phyloP scores from a whole-genome alignment of 2,888 invertebrate species.

The Melanotus villosus region DNA sequence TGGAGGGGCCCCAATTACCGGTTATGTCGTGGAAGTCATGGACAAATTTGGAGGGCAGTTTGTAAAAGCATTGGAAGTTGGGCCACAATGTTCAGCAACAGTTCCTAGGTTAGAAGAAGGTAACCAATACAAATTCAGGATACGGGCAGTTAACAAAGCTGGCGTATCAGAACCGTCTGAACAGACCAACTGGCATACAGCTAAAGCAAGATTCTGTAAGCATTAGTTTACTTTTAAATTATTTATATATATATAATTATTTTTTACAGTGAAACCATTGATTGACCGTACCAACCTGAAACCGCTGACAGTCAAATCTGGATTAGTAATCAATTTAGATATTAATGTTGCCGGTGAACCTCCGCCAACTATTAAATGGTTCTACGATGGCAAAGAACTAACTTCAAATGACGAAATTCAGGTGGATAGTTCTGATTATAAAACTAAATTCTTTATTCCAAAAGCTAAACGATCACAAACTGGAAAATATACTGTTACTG shows the following conservation, averaged over 20 bases:
- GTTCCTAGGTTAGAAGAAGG: slow-evolving; percentile 94
- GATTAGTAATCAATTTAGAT: slow-evolving; percentile 89
- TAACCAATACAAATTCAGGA: slow-evolving; percentile 95
- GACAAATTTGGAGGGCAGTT: slow-evolving; percentile 89
- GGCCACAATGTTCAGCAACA: slow-evolving; percentile 87
- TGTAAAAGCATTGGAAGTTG: slow-evolving; percentile 89
- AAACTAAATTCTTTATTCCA: slow-evolving; percentile 90
- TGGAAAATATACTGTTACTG: slow-evolving; percentile 91
- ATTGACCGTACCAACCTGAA: slow-evolving; percentile 94
- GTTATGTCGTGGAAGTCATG: slow-evolving; percentile 93
- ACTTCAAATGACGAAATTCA: slow-evolving; percentile 75
- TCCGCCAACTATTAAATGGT: slow-evolving; percentile 93
- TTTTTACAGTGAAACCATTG: slow-evolving; percentile 87
- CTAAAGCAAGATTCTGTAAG: slow-evolving; percentile 90
- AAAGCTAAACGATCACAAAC: slow-evolving; percentile 85
- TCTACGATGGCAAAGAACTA: slow-evolving; percentile 80
- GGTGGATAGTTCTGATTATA: slow-evolving; percentile 89
- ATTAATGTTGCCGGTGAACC: slow-evolving; percentile 95
- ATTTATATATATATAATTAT: too few species aligned
- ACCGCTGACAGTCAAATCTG: slow-evolving; percentile 88
- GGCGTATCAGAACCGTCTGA: slow-evolving; percentile 94
- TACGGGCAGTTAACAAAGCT: slow-evolving; percentile 96
- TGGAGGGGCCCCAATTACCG: slow-evolving; percentile 94
- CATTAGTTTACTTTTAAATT: too few species aligned
- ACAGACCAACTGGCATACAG: slow-evolving; percentile 92